Evolutionary conservation across 2,113 vertebrate genomes (phyloP).

Genomic region (Phalacrocorax brasilianus): DNA sequence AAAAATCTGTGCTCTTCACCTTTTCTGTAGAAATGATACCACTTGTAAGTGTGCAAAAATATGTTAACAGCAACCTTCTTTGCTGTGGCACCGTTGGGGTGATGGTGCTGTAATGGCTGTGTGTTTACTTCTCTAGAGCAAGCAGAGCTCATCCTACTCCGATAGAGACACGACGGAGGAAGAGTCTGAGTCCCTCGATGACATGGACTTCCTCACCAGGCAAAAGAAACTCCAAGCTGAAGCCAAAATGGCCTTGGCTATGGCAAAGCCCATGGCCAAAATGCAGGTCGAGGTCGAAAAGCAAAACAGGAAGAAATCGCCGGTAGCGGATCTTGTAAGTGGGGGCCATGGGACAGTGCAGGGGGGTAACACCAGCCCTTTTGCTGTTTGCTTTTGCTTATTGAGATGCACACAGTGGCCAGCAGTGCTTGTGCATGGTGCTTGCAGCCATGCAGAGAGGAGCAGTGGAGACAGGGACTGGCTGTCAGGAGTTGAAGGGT

Average conservation of each 20-base stretch:
- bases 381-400: too few relatives aligned
- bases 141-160: conserved; percentile 98
- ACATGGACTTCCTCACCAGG: conserved; percentile 96
- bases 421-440: fast-evolving
- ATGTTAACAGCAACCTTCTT: not conserved
- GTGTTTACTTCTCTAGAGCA: conserved; percentile 80
- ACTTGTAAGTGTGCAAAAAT: not conserved
- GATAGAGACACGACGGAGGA: conserved; percentile 97
- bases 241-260: conserved; percentile 95
- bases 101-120: not conserved
- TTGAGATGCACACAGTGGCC: fast-evolving
- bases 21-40: not conserved
- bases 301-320: conserved; percentile 98
- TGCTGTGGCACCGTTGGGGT: not conserved
- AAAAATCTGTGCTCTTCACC: not conserved
- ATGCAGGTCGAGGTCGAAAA: conserved; percentile 99
- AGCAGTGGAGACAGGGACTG: not conserved
- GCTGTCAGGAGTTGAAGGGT: not conserved
- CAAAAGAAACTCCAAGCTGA: conserved; percentile 98
- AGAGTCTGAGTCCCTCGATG: conserved; percentile 94
- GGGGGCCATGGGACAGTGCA: fast-evolving
- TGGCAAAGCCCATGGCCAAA: conserved; percentile 99
- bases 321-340: conserved; percentile 94
- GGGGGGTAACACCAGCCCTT: not conserved
- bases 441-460: not conserved